Percentiles rank a stretch among this genome's conserved stretches.
These are phyloP conservation scores for Sylvia atricapilla DNA, from an alignment of 2,113 vertebrate species.

Conservation along the genomic window DNA sequence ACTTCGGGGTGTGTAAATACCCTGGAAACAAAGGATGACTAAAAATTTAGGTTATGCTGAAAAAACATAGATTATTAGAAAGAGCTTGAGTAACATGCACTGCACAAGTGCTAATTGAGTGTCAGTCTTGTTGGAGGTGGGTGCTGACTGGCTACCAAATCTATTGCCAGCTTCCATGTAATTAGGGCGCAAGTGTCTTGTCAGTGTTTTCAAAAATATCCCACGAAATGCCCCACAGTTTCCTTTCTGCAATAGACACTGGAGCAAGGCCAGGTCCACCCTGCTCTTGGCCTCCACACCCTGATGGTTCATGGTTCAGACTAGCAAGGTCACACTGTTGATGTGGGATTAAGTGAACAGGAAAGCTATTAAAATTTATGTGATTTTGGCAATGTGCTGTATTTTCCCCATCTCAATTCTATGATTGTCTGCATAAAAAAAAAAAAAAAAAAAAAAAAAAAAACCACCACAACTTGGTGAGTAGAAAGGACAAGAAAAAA, in stretches of 20 bases:
- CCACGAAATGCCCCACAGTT: background rate
- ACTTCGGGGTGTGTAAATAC: background rate
- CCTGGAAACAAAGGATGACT: background rate
- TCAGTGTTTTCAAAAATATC: constrained; percentile 11
- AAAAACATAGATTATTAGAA: background rate
- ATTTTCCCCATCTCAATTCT: constrained; percentile 48
- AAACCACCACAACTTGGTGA: no score
- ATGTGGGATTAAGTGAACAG: constrained; percentile 67
- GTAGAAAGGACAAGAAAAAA: background rate
- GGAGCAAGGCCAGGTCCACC: constrained; percentile 58
- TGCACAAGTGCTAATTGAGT: background rate
- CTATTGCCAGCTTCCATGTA: background rate
- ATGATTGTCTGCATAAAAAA: background rate
- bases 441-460: background rate
- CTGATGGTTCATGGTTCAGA: constrained; percentile 41
- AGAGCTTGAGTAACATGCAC: background rate
- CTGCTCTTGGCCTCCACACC: constrained; percentile 59
- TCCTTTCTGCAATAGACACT: constrained; percentile 12
- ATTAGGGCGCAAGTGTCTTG: background rate
- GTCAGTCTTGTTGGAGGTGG: background rate
- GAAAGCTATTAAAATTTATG: constrained; percentile 66
- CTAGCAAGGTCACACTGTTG: constrained; percentile 37
- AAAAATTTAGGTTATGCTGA: background rate
- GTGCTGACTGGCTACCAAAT: background rate
- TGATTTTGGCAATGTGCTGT: constrained; percentile 49